Conservation (phyloP, 2,113 vertebrate species). For the Caranx ignobilis region DNA sequence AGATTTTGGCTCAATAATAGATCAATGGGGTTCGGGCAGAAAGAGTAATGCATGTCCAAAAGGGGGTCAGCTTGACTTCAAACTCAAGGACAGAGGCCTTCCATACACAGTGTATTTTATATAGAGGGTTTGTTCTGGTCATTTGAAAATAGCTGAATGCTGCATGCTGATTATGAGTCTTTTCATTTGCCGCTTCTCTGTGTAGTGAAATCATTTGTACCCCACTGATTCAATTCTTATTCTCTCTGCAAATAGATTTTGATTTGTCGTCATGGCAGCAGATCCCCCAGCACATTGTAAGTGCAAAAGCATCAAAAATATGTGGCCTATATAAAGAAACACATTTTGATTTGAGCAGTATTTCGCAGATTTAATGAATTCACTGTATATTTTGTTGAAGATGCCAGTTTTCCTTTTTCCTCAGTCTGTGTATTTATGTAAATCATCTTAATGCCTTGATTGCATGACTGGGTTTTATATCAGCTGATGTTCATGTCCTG, state of each 20-base stretch:
- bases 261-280: slow-evolving; percentile 21
- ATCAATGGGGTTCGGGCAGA: slow-evolving; percentile 61
- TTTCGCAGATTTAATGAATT: background rate
- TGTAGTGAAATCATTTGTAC: background rate
- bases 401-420: background rate
- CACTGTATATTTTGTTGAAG: background rate
- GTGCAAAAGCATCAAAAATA: background rate
- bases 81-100: slow-evolving; percentile 51
- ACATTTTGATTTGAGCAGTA: no score
- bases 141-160: background rate
- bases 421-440: background rate
- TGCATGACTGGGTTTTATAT: background rate
- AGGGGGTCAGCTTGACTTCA: slow-evolving; percentile 26
- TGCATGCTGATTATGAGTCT: background rate
- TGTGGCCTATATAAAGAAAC: background rate
- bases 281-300: background rate
- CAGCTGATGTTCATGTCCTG: no score
- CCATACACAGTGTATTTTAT: background rate
- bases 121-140: background rate
- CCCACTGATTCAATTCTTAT: slow-evolving; percentile 5
- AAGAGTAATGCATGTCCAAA: slow-evolving; percentile 61
- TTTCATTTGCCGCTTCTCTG: background rate
- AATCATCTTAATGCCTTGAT: background rate
- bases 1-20: slow-evolving; percentile 68
- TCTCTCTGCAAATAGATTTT: background rate